Base-by-base conservation (phyloP, 30 jellyfish, hydroid and myxozoan species). In the Cassiopea andromeda region DNA sequence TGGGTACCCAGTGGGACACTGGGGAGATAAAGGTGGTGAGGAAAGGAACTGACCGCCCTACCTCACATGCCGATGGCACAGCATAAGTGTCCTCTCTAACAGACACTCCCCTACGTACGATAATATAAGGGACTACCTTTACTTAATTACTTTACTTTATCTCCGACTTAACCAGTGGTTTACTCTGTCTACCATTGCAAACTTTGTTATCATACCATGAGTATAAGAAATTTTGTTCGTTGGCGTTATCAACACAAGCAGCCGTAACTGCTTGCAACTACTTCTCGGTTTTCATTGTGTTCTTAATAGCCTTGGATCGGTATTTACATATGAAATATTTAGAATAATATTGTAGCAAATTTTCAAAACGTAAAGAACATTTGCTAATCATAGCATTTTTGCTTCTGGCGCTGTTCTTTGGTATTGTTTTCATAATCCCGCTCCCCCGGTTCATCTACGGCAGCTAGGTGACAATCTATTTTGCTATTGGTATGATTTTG, bases 261-360 rank as follows among this genome's bases (percentile, higher is more conserved):
- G n/a, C n/a, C 27, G 7, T 67, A 16, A 67, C 13, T 6, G n/a
- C 45, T 6, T 67, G 76, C 76, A 67, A 18, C 0, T 16, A 4
- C 45, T 67, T 67, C 45, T 67, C 76, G 8, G n/a, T 67, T 7
- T 67, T 67, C 45, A 67, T 67, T 18, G 76, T 67, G 13, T 18
- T 67, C 45, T 44, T 67, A 7, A 67, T 67, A 67, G 76, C 76
- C n/a, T 44, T 67, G 13, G 76, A 67, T 67, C 76, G 76, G 44
- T 67, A 67, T 44, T 18, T 67, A 3, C 76, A 18, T 10, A 67
- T 67, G 76, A 67, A 67, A 18, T 18, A 67, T 67, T 16, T 67
- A 18, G 76, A 67, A 16, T 44, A 44, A 6, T 67, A 67, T 67
- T 18, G 7, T 16, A 7, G 7, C 16, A 44, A 7, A 7, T 67